A percentile compares a stretch with the other conserved stretches of the same genome.
These are phyloP conservation scores for Leptura quadrifasciata DNA, from an alignment of 2,888 invertebrate species.

Conservation along the genomic window DNA sequence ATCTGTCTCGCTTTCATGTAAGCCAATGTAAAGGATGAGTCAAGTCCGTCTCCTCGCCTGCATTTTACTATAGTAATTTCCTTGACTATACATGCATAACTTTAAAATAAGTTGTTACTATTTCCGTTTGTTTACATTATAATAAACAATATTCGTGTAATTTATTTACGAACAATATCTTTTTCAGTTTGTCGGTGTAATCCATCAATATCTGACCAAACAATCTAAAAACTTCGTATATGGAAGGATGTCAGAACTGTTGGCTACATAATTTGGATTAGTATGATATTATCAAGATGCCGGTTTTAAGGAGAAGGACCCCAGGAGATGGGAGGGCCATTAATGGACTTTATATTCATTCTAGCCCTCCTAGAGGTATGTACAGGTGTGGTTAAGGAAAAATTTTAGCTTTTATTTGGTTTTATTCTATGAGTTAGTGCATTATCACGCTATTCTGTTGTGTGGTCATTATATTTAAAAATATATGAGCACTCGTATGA, in stretches of 20 bases:
- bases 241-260: conserved; percentile 9
- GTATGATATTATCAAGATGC: conserved; percentile 56
- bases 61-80: too few species aligned
- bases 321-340: conserved; percentile 54
- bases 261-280: conserved; percentile 35
- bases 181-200: background rate
- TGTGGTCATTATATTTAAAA: conserved; percentile 9
- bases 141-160: too few species aligned
- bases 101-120: too few species aligned
- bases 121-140: too few species aligned
- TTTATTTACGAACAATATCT: too few species aligned
- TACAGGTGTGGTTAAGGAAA: conserved; percentile 43
- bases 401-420: conserved; percentile 5
- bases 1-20: too few species aligned
- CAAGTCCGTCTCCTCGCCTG: too few species aligned
- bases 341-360: conserved; percentile 79
- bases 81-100: too few species aligned
- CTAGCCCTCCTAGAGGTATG: conserved; percentile 81
- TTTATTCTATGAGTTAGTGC: background rate
- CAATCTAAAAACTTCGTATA: conserved; percentile 2
- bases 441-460: conserved; percentile 27
- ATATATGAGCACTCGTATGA: too few species aligned
- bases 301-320: conserved; percentile 59
- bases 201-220: background rate
- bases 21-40: too few species aligned